Base-by-base conservation (phyloP, 2,797 vertebrate species). In the Novumbra hubbsi region DNA sequence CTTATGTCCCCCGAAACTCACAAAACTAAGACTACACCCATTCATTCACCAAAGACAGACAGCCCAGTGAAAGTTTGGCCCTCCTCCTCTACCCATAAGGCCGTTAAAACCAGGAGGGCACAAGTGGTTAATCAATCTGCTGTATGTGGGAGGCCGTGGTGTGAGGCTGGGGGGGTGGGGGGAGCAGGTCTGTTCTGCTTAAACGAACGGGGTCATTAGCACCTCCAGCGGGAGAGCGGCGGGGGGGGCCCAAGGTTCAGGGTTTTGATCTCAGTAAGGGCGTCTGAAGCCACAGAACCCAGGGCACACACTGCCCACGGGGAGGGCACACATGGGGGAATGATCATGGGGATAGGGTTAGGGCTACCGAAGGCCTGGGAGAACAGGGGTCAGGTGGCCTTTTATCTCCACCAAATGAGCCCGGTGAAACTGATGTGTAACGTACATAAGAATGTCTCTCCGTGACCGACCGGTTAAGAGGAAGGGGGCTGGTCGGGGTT, bases 241-340 rank as follows among this genome's bases (percentile, higher is more conserved):
- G 76, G 70, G 86, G 86, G 91, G 79, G 88, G 76, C 70, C 24
- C 78, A 79, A 82, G 17, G 80, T 85, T 75, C 67, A 73, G 81
- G 83, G 81, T 84, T 84, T 90, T 91, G 91, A 91, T 91, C 88
- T 90, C 83, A 86, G 88, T 80, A 72, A 85, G 85, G 80, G 85
- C 67, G 80, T 88, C 85, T 88, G 84, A 86, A 82, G 86, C 87
- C 86, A 71, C 89, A 87, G 88, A 87, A 85, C 76, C 88, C 75
- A 83, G 83, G 88, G 88, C 86, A 90, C 90, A 90, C 78, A 75
- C 76, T 60, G 83, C 87, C 87, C 78, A 79, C 69, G 77, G 88
- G 89, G 90, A 83, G 77, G 87, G 84, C 72, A 83, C 91, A 92
- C 93, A 93, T 92, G 92, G 92, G 90, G 90, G 88, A 92, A 78